A percentile compares a stretch with the other conserved stretches of the same genome.
These are phyloP conservation scores for Grantiella picta DNA, from an alignment of 2,113 vertebrate genomes.

Conservation along the genomic window DNA sequence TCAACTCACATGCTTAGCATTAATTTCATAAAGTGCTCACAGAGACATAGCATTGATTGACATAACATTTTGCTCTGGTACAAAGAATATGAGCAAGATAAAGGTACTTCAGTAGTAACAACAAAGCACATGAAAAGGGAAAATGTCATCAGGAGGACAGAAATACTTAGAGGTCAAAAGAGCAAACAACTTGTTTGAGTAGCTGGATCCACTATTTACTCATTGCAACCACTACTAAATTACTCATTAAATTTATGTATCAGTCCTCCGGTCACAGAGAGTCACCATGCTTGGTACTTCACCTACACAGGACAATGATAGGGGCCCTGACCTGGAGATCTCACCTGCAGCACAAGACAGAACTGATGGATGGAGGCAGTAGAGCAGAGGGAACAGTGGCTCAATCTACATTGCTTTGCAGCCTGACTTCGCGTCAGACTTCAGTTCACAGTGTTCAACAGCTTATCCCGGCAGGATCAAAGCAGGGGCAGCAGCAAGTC, in stretches of 20 bases:
- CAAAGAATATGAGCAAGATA: not conserved
- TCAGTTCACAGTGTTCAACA: not conserved
- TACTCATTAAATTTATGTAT: not conserved
- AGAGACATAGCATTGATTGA: not conserved
- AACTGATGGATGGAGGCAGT: not conserved
- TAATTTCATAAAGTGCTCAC: not conserved
- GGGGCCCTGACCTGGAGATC: not conserved
- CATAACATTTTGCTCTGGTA: not conserved
- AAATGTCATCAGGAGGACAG: not conserved
- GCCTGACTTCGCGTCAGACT: not conserved
- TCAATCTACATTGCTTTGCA: not conserved
- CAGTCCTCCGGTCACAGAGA: not conserved
- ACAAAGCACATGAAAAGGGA: not conserved
- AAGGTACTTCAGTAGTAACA: not conserved
- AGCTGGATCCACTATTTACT: not conserved
- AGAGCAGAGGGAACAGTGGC: not conserved
- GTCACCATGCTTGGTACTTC: fast-evolving
- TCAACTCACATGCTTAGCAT: not conserved
- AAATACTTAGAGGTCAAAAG: not conserved
- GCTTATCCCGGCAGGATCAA: not conserved
- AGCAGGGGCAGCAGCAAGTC: not conserved
- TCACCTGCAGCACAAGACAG: not conserved
- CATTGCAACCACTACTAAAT: not conserved
- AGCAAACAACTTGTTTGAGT: not conserved
- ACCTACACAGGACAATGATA: not conserved